Percentiles rank a stretch among this genome's conserved stretches.
phyloP scores from a whole-genome alignment of 64 coral and sea anemone species.

The Cladopsammia gracilis region DNA sequence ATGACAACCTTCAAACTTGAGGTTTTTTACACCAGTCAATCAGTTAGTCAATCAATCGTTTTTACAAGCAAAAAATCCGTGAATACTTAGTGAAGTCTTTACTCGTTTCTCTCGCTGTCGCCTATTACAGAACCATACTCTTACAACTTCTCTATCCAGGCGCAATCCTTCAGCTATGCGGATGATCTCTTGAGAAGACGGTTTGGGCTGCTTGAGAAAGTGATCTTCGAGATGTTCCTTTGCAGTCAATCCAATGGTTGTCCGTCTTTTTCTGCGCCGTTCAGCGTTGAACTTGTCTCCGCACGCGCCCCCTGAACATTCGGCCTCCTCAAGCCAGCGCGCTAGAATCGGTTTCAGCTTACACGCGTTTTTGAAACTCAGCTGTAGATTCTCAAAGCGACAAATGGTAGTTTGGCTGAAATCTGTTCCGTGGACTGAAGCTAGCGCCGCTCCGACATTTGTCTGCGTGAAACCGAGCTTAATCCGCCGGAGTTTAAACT shows the following conservation, averaged over 20 bases:
- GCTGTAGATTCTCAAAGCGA: slow-evolving; percentile 96
- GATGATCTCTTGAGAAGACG: slow-evolving; percentile 90
- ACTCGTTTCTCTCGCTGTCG: slow-evolving; percentile 98
- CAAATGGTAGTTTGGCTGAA: slow-evolving; percentile 99
- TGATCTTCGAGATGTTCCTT: slow-evolving; percentile 96
- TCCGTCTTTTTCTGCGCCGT: slow-evolving; percentile 86
- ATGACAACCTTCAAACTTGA: background rate
- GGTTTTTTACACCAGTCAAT: background rate
- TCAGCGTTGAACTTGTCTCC: slow-evolving; percentile 88
- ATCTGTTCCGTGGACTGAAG: slow-evolving; percentile 95
- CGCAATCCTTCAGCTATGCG: slow-evolving; percentile 92
- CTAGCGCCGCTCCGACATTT: slow-evolving; percentile 91
- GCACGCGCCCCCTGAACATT: slow-evolving; percentile 73
- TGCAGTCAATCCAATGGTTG: slow-evolving; percentile 95
- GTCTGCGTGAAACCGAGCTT: slow-evolving; percentile 99
- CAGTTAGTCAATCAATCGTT: slow-evolving; percentile 61
- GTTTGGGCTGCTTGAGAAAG: slow-evolving; percentile 96
- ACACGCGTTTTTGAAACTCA: slow-evolving; percentile 99
- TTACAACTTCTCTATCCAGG: slow-evolving; percentile 95
- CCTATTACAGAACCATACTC: slow-evolving; percentile 98
- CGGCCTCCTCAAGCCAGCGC: slow-evolving; percentile 96
- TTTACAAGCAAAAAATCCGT: slow-evolving; percentile 86
- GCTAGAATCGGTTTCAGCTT: slow-evolving; percentile 96
- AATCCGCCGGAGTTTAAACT: slow-evolving; percentile 96
- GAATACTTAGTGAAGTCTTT: slow-evolving; percentile 93